Conservation (phyloP, 2,888 invertebrate genomes). For the Tipula lateralis region DNA sequence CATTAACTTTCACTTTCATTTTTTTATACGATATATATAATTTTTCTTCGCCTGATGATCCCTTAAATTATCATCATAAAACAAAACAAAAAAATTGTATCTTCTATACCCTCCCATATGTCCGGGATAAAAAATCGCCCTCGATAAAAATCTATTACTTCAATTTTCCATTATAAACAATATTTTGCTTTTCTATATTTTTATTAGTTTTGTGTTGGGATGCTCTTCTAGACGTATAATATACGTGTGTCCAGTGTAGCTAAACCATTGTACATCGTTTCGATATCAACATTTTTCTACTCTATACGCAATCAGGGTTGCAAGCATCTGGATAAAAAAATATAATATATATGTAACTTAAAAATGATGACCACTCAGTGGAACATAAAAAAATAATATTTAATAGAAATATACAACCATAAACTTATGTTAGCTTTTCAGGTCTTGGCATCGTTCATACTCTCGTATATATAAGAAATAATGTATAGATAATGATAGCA, state of each 20-base stretch:
- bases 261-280: not conserved
- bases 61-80: slow-evolving; percentile 24
- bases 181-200: slow-evolving; percentile 7
- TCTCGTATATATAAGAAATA: not conserved
- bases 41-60: slow-evolving; percentile 11
- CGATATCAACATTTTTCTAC: not conserved
- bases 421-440: not conserved
- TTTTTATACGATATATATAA: not conserved
- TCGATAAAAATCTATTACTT: slow-evolving; percentile 29
- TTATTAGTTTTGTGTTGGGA: not conserved
- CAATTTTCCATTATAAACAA: slow-evolving; percentile 27
- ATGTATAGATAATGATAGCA: not conserved
- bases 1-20: slow-evolving; percentile 5
- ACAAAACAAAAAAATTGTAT: not conserved
- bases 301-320: not conserved
- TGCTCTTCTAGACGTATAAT: not conserved
- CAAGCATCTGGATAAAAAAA: not conserved
- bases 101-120: not conserved
- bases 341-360: not conserved
- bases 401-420: slow-evolving; percentile 19
- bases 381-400: not conserved
- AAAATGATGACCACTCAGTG: not conserved
- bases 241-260: not conserved
- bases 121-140: slow-evolving; percentile 12
- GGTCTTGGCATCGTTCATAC: not conserved